These are phyloP conservation scores for Spilogale gracilis DNA, from an alignment of 2,113 vertebrate species.

Conservation along the genomic window DNA sequence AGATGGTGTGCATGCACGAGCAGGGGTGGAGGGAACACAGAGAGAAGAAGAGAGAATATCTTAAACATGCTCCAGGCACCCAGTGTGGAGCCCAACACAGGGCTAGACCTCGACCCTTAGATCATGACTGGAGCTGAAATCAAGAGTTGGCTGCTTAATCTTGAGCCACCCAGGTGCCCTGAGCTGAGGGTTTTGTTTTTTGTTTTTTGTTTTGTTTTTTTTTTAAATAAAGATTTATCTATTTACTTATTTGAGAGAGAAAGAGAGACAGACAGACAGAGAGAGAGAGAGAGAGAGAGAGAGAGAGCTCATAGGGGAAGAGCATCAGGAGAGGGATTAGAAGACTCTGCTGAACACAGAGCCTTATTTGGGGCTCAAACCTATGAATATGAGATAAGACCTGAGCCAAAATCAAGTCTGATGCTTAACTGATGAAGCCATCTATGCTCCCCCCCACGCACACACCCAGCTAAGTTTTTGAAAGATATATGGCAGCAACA, in stretches of 20 bases:
- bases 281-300: neutral
- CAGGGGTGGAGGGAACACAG: neutral
- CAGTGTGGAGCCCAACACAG: neutral
- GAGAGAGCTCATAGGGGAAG: neutral
- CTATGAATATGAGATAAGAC: neutral
- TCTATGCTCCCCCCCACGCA: neutral
- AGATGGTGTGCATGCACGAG: neutral
- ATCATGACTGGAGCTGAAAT: neutral
- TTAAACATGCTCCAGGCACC: neutral
- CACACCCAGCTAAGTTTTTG: neutral
- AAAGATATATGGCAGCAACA: neutral
- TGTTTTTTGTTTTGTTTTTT: neutral
- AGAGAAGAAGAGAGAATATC: neutral
- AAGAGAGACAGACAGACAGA: neutral
- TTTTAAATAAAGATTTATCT: neutral
- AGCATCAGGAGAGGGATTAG: neutral
- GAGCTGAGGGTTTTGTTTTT: neutral
- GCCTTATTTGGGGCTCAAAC: neutral
- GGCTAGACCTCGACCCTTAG: neutral
- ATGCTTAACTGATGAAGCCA: neutral
- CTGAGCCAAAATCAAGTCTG: neutral
- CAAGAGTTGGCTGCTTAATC: neutral
- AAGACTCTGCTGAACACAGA: neutral
- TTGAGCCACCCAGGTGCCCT: neutral
- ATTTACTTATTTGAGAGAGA: neutral